Evolutionary conservation across 2,113 vertebrate species (phyloP).

Genomic region (Protomyctophum bolini): DNA sequence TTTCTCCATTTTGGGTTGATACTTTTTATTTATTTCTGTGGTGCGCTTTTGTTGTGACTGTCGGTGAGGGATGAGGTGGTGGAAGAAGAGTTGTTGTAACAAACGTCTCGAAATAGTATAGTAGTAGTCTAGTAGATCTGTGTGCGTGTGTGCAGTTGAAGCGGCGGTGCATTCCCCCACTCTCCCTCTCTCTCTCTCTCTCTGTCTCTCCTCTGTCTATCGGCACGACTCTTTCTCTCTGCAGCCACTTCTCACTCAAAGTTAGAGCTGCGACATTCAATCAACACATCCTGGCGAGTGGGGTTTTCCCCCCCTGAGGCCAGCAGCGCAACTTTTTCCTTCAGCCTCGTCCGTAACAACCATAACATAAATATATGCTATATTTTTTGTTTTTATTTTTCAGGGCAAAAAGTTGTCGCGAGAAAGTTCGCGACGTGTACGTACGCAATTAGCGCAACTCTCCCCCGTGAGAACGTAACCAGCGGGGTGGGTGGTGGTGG

Average conservation of each 20-base stretch:
- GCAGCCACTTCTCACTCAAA: constrained; percentile 47
- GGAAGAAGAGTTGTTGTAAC: constrained; percentile 44
- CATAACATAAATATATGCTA: neutral
- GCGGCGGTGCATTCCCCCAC: constrained; percentile 55
- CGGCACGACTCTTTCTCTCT: constrained; percentile 48
- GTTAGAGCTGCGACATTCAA: constrained; percentile 65
- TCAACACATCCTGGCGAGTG: constrained; percentile 46
- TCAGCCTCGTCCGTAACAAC: neutral
- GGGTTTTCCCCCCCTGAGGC: constrained; percentile 39
- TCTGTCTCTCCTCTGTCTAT: constrained; percentile 2
- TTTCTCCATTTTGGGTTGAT: constrained; percentile 21
- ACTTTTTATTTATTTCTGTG: constrained; percentile 6
- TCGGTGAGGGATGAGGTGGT: constrained; percentile 47
- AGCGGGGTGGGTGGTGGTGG: too few relatives aligned
- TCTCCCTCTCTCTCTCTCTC: constrained; percentile 16
- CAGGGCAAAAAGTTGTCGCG: constrained; percentile 13
- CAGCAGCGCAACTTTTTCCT: constrained; percentile 54
- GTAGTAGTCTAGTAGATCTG: constrained; percentile 43
- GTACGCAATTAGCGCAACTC: neutral
- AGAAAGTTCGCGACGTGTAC: neutral
- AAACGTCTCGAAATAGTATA: constrained; percentile 38
- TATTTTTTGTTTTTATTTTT: too few relatives aligned
- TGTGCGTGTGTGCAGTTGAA: neutral
- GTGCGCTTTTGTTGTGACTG: constrained; percentile 33
- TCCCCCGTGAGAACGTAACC: neutral